These are phyloP conservation scores for Pristionchus japonicus DNA, from an alignment of 2,888 invertebrate genomes.

Conservation along the genomic window DNA sequence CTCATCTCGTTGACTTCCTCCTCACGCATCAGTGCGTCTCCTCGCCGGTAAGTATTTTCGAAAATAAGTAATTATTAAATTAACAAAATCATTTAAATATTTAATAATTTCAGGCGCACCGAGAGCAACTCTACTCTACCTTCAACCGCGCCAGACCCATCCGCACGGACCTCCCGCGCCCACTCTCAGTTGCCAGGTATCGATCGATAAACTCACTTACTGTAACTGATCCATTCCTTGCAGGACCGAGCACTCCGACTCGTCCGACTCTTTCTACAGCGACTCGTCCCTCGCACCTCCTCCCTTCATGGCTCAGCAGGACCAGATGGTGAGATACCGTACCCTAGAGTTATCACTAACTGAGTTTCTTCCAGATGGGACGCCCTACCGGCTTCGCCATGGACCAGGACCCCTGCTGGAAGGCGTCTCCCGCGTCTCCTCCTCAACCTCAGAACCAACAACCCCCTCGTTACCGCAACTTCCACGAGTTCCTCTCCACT, in stretches of 20 bases:
- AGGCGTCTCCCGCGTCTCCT: background rate
- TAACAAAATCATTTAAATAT: background rate
- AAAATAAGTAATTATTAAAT: background rate
- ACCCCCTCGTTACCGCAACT: background rate
- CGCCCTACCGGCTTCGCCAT: background rate
- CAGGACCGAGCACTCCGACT: background rate
- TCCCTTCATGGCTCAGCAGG: background rate
- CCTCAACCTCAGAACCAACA: too few species aligned
- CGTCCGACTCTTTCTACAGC: background rate
- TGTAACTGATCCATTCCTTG: background rate
- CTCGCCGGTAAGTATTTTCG: background rate
- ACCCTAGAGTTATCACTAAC: background rate
- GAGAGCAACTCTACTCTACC: background rate
- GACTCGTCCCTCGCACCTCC: background rate
- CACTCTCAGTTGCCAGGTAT: background rate
- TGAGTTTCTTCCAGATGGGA: background rate
- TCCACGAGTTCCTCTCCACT: background rate
- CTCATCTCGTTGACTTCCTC: background rate
- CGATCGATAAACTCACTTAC: background rate
- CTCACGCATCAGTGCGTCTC: constrained; percentile 5
- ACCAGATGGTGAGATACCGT: background rate
- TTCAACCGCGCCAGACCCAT: background rate
- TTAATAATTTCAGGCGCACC: background rate
- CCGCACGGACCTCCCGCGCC: background rate
- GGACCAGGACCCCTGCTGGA: background rate